phyloP scores from a whole-genome alignment of 2,888 invertebrate genomes.

The Phorcus lineatus region DNA sequence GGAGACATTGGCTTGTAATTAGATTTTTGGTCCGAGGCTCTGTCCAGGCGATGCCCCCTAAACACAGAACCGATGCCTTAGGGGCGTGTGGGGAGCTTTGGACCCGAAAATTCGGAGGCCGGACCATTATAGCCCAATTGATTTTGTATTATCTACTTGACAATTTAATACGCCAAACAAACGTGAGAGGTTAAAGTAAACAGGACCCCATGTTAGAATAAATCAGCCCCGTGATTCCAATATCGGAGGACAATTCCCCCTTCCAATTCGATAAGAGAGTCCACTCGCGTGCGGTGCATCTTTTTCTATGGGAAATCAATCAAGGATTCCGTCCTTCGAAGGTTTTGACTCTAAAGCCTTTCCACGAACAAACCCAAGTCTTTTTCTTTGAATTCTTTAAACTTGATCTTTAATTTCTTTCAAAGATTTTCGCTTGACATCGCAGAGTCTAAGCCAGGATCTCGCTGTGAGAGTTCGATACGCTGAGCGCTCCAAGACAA shows the following conservation, averaged over 20 bases:
- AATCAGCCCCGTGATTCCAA: slow-evolving; percentile 24
- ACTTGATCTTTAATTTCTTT: slow-evolving; percentile 24
- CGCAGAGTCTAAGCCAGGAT: background rate
- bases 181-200: slow-evolving; percentile 28
- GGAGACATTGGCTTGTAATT: background rate
- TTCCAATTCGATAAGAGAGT: slow-evolving; percentile 19
- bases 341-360: slow-evolving; percentile 12
- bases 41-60: background rate
- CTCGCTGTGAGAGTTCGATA: too few species aligned
- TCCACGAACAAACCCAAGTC: slow-evolving; percentile 13
- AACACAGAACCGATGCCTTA: background rate
- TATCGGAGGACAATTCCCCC: slow-evolving; percentile 25
- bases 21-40: slow-evolving; percentile 1
- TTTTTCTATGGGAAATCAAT: slow-evolving; percentile 18
- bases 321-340: background rate
- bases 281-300: background rate
- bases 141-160: slow-evolving; percentile 31
- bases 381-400: slow-evolving; percentile 23
- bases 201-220: slow-evolving; percentile 27
- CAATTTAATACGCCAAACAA: slow-evolving; percentile 32
- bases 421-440: slow-evolving; percentile 9
- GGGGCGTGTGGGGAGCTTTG: background rate
- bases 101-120: slow-evolving; percentile 9
- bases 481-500: too few species aligned
- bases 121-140: slow-evolving; percentile 20